Percentiles rank a stretch among this genome's conserved stretches.
phyloP scores from a whole-genome alignment of 2,797 vertebrate species.

The Cottoperca gobio region DNA sequence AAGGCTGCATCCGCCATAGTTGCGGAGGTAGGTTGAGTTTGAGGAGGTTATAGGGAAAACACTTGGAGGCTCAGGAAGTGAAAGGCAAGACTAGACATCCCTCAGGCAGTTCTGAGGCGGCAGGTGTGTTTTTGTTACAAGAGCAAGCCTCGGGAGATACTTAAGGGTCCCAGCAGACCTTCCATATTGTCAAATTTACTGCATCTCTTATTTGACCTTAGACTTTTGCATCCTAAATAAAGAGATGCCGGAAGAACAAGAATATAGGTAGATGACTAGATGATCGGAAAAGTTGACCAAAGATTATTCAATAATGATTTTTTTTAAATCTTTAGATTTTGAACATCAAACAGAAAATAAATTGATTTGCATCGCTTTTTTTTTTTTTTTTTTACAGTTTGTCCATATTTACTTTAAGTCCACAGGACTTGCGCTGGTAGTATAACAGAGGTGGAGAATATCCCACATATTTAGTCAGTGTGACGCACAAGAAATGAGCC shows the following conservation, averaged over 20 bases:
- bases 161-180: slow-evolving; percentile 25
- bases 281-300: neutral
- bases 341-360: no score
- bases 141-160: slow-evolving; percentile 28
- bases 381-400: neutral
- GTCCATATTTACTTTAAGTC: neutral
- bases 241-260: slow-evolving; percentile 9
- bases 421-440: neutral
- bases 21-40: neutral
- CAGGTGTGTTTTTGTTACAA: slow-evolving; percentile 60
- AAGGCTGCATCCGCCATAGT: neutral
- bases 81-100: slow-evolving; percentile 25
- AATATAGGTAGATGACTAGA: neutral
- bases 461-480: neutral
- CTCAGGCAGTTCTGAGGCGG: slow-evolving; percentile 34
- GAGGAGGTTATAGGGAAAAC: slow-evolving; percentile 12
- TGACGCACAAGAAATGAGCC: slow-evolving; percentile 16
- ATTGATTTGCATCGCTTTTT: neutral
- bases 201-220: slow-evolving; percentile 12
- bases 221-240: slow-evolving; percentile 12
- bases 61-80: slow-evolving; percentile 3
- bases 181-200: slow-evolving; percentile 18
- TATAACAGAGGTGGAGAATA: neutral
- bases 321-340: slow-evolving; percentile 3
- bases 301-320: neutral